Evolutionary conservation across 1,140 invertebrate species (phyloP), one percentile per base, ranked within the genome.

Genomic region (Drosophila athabasca): DNA sequence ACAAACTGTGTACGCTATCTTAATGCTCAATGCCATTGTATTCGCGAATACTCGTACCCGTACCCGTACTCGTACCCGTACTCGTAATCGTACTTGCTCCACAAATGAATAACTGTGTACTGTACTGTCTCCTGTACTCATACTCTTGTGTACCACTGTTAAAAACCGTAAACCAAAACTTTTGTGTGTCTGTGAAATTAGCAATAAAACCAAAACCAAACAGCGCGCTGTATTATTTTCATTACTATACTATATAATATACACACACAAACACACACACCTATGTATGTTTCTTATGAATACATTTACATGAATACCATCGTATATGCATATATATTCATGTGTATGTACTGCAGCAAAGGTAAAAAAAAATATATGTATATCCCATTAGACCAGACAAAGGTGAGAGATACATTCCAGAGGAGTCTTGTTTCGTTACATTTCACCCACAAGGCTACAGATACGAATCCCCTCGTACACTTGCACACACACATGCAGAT

Each of bases 171-270:
- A 58, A 76, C 11, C 43, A 75, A 67, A 26, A 26, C 24, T 51
- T 76, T 68, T 85, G 81, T 85, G 82, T 85, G 82, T 87, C 74
- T 85, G 82, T 88, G 70, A 88, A 76, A 79, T 65, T 87, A 87
- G 82, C 78, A 87, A 87, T 87, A 85, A 85, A 87, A 88, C 65
- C 70, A 78, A 88, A 85, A 87, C 57, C 70, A 65, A 71, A 82
- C 57, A 65, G 69, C 48, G 69, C 50, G 82, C 82, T 82, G 82
- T 82, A 82, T 69, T 68, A 76, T 71, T 79, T 49, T 81, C 41
- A 76, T 49, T 71, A 61, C 17, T 19, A 19, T 19, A 19, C 17
- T 19, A 0, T 19, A 19, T 1, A 19, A 19, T 19, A 19, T 19
- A 19, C 1, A 19, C 60, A 55, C 39, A 31, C 49, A 53, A 74